Evolutionary conservation across 2,888 invertebrate species (phyloP), one percentile per base, ranked within the genome.

Genomic region (Dryobota labecula): DNA sequence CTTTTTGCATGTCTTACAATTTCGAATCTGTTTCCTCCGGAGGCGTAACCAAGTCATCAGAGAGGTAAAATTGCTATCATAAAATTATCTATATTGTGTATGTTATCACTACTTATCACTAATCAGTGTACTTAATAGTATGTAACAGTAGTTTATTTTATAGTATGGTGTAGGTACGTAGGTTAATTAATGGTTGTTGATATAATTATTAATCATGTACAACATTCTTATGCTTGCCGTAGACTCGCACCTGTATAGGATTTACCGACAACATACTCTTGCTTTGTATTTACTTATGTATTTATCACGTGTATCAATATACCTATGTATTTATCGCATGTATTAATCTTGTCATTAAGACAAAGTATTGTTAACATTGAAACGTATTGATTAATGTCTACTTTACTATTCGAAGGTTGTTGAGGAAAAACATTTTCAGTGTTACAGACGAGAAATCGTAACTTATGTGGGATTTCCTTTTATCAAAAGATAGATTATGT

Each of bases 1-100:
- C 94, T 92, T 95, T 96, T 97, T 97, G 97, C 97, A 97, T 97
- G 97, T 97, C 97, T 97, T 97, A 97, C 97, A 97, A 97, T 96
- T 97, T 96, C 95, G 97, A 97, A 96, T 96, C 96, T 94, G 96
- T 96, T 94, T 96, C 96, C 92, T 95, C 97, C 92, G 97, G 97
- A 96, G 97, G 97, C 94, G 96, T 96, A 91, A 96, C 96, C 92
- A 96, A 96, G 93, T 96, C 97, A 78, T 96, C 96, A 89, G 96
- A 97, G 93, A 96, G 96, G 96, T 96, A 95, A 95, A 90, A 78
- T 51, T 7, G 78, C 51, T 70, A 74, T 56, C 41, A 60, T 57
- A 33, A 57, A 68, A 54, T 24, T 71, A 74, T 68, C 43, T 45
- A 66, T 73, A 51, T 69, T 68, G 77, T 86, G 78, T 84, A 79